Evolutionary conservation across 2,888 invertebrate genomes (phyloP), one percentile per base, ranked within the genome.

Genomic region (Acleris literana): DNA sequence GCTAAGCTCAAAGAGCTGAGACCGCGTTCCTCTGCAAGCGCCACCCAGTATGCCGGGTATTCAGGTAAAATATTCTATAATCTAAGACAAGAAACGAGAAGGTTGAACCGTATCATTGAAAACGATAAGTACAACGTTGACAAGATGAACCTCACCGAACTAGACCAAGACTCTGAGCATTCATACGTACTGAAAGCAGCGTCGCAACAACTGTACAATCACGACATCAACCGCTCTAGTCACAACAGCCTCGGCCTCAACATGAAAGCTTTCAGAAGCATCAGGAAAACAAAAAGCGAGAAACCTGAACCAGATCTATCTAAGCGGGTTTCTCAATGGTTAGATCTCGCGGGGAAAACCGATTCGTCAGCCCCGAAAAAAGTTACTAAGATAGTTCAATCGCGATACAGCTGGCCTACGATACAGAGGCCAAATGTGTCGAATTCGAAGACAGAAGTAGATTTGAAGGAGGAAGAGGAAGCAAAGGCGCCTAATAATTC

Each of bases 321-420:
- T 0, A 96, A 97, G 68, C 92, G 96, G 63, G 97, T 97, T 0
- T 85, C 97, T 3, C 95, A 96, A 74, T 97, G 97, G 97, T 79
- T 97, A 71, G 96, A 97, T 80, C 85, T 96, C 64, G 96, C 96
- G 0, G 95, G 95, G 0, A 94, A 94, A 76, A 90, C 93, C 2
- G 90, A 90, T 72, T 74, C 92, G 39, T 70, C 93, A 17, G 83
- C 85, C 16, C 83, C 88, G 3, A 84, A 85, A 18, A 86, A 83
- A 33, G 78, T 70, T 0, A 87, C 88, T 64, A 72, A 91, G 51
- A 86, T 91, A 81, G 70, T 84, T 2, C 90, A 89, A 63, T 91
- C 88, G 5, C 78, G 90, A 13, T 90, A 90, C 81, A 92, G 90
- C 72, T 88, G 90, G 86, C 87, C 91, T 2, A 90, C 88, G 70